Conservation (phyloP, 2,888 invertebrate species). For the Lithosia quadra region DNA sequence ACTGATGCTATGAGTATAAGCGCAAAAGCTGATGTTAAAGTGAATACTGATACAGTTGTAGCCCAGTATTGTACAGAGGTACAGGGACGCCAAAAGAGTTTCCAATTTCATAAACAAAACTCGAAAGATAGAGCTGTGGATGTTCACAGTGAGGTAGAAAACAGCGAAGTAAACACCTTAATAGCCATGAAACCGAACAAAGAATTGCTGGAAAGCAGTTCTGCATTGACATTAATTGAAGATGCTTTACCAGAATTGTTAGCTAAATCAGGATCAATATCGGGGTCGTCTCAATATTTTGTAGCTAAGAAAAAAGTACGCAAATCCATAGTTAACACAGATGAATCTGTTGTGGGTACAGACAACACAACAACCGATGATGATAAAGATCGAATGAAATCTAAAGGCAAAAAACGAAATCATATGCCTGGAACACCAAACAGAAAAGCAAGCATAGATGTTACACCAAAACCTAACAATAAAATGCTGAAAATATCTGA, state of each 20-base stretch:
- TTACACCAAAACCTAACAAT: slow-evolving; percentile 68
- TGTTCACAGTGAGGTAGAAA: slow-evolving; percentile 7
- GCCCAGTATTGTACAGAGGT: slow-evolving; percentile 35
- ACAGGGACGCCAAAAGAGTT: neutral
- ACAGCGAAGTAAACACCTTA: slow-evolving; percentile 14
- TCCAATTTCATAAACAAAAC: neutral
- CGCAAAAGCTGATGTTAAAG: slow-evolving; percentile 18
- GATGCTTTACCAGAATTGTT: slow-evolving; percentile 44
- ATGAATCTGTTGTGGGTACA: slow-evolving; percentile 18
- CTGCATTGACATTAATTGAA: slow-evolving; percentile 75
- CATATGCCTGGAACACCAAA: slow-evolving; percentile 59
- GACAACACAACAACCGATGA: slow-evolving; percentile 38
- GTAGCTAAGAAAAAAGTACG: neutral
- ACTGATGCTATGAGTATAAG: neutral
- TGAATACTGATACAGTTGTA: slow-evolving; percentile 35
- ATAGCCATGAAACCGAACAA: slow-evolving; percentile 75
- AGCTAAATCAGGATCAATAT: neutral
- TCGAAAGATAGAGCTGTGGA: slow-evolving; percentile 5
- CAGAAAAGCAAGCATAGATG: slow-evolving; percentile 49
- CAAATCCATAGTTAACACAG: neutral
- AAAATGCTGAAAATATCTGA: slow-evolving; percentile 71
- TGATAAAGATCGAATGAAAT: neutral
- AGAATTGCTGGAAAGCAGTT: slow-evolving; percentile 66
- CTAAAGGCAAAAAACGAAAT: slow-evolving; percentile 64
- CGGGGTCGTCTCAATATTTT: neutral